A percentile compares a stretch with the other conserved stretches of the same genome.
These are phyloP conservation scores for Lonchura striata DNA, from an alignment of 2,113 vertebrate species.

Conservation along the genomic window DNA sequence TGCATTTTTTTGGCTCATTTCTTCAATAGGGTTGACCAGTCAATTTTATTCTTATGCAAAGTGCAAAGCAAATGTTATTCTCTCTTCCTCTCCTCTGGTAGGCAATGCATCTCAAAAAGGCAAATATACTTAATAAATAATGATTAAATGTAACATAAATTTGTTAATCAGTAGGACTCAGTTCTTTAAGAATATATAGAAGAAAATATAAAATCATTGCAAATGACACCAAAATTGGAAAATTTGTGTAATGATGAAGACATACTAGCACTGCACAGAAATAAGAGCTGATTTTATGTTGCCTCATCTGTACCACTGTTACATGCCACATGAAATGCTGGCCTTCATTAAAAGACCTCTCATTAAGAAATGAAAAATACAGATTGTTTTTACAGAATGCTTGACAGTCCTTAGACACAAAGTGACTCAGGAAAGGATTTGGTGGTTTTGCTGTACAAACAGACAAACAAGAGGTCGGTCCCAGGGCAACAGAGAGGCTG, in stretches of 20 bases:
- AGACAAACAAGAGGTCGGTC: not conserved
- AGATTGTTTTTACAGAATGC: not conserved
- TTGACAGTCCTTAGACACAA: not conserved
- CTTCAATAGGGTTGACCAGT: not conserved
- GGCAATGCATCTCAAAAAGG: not conserved
- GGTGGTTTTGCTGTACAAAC: not conserved
- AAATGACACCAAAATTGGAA: not conserved
- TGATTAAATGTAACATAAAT: not conserved
- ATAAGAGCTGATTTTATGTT: not conserved
- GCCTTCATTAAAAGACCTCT: not conserved
- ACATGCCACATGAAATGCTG: not conserved
- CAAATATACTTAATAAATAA: not conserved
- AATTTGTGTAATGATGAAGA: not conserved
- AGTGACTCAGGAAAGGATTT: not conserved
- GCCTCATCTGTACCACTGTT: not conserved
- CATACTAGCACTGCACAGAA: not conserved
- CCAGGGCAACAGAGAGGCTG: not conserved
- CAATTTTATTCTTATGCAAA: not conserved
- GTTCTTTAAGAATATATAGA: not conserved
- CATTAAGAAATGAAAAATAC: not conserved
- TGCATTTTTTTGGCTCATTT: not conserved
- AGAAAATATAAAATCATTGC: not conserved
- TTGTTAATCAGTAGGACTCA: not conserved
- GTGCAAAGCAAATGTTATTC: not conserved
- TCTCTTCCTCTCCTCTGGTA: not conserved